Evolutionary conservation across 1,140 invertebrate species (phyloP), one percentile per base, ranked within the genome.

Genomic region (Papilio machaon): DNA sequence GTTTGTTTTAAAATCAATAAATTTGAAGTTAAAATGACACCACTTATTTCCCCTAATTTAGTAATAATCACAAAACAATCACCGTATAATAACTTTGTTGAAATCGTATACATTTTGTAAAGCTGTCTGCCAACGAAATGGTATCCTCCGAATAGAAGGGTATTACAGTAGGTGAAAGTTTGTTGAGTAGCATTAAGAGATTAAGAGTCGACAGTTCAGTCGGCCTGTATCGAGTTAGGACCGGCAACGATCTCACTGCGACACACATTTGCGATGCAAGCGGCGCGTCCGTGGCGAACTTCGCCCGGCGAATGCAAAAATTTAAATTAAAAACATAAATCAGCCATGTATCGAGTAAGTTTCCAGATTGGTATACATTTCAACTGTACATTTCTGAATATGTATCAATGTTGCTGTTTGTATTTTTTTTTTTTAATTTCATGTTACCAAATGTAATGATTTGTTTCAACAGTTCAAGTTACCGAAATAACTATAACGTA

Each of bases 241-340:
- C 89, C 89, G 86, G 86, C 86, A 91, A 88, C 91, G 91, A 91
- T 92, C 90, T 89, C 86, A 83, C 87, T 88, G 88, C 89, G 90
- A 92, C 90, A 92, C 90, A 91, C 92, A 92, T 93, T 94, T 93
- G 92, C 90, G 87, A 93, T 94, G 93, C 93, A 94, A 91, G 87
- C 92, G 87, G 91, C 91, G 89, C 93, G 92, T 91, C 91, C 89
- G 88, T 83, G 89, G 91, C 91, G 80, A 94, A 94, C 91, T 94
- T 93, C 89, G 91, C 92, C 91, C 84, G 87, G 91, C 91, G 92
- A 94, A 94, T 94, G 93, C 93, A 94, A 94, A 94, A 94, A 94
- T 94, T 94, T 94, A 94, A 94, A 94, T 94, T 94, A 94, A 94
- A 94, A 94, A 88, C 92, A 94, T 94, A 94, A 94, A 94, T 94